phyloP scores from a whole-genome alignment of 2,888 invertebrate genomes.

The Eutolmus rufibarbis region DNA sequence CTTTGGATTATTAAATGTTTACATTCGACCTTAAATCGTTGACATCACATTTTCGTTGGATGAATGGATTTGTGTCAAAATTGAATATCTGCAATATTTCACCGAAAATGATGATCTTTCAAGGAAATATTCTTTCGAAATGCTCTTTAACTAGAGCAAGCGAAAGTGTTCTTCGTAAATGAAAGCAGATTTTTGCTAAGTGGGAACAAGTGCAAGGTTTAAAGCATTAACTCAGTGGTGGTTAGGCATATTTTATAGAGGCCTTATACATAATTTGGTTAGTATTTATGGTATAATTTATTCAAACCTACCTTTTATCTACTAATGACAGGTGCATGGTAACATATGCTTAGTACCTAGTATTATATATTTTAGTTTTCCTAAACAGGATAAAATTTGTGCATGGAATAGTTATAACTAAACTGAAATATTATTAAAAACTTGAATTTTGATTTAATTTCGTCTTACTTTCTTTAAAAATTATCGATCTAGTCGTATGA shows the following conservation, averaged over 20 bases:
- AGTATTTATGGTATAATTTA: neutral
- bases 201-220: neutral
- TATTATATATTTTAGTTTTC: no score
- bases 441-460: no score
- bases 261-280: neutral
- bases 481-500: no score
- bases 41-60: neutral
- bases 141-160: neutral
- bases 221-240: neutral
- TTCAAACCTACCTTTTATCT: neutral
- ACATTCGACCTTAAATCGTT: neutral
- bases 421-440: no score
- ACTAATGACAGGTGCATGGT: no score
- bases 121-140: slow-evolving; percentile 2
- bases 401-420: no score
- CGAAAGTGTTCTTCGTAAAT: neutral
- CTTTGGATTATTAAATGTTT: neutral
- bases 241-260: neutral
- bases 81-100: neutral
- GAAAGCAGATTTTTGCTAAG: neutral
- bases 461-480: no score
- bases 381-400: no score
- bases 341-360: no score
- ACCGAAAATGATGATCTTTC: slow-evolving; percentile 4
- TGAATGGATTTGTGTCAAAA: slow-evolving; percentile 9